Conservation (phyloP, 2,113 vertebrate genomes). For the Rhinogobius similis region DNA sequence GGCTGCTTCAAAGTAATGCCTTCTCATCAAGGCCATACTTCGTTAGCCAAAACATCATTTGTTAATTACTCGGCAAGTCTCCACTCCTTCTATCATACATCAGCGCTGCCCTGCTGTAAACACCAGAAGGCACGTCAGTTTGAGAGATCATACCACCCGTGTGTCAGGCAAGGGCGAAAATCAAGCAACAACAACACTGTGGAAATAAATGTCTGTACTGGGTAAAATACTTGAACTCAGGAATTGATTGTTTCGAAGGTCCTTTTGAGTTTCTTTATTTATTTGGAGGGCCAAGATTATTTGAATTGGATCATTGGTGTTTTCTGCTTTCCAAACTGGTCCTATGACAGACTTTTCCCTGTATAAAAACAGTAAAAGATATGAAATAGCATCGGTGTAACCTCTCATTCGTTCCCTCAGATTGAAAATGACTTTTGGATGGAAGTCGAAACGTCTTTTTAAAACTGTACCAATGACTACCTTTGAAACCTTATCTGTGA, state of each 20-base stretch:
- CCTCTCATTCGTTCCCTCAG: no score
- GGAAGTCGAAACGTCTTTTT: no score
- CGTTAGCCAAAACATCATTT: slow-evolving; percentile 71
- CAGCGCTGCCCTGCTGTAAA: slow-evolving; percentile 65
- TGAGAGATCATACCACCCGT: slow-evolving; percentile 52
- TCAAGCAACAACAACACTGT: background rate
- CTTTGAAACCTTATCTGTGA: no score
- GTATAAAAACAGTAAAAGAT: no score
- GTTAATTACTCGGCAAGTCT: slow-evolving; percentile 74
- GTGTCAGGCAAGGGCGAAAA: slow-evolving; percentile 58
- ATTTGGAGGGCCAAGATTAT: no score
- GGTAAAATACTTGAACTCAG: background rate
- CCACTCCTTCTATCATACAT: slow-evolving; percentile 64
- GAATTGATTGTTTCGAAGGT: background rate
- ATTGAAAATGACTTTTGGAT: no score
- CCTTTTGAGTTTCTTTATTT: no score
- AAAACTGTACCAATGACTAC: no score
- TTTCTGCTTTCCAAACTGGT: no score
- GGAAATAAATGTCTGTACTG: background rate
- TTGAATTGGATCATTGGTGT: no score
- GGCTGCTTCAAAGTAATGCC: slow-evolving; percentile 60
- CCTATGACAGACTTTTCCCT: no score
- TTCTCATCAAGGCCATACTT: slow-evolving; percentile 64
- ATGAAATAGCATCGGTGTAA: no score
- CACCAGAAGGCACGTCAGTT: slow-evolving; percentile 61